A percentile compares a stretch with the other conserved stretches of the same genome.
phyloP scores from a whole-genome alignment of 1,140 invertebrate species.

The Platyscapa corneri region DNA sequence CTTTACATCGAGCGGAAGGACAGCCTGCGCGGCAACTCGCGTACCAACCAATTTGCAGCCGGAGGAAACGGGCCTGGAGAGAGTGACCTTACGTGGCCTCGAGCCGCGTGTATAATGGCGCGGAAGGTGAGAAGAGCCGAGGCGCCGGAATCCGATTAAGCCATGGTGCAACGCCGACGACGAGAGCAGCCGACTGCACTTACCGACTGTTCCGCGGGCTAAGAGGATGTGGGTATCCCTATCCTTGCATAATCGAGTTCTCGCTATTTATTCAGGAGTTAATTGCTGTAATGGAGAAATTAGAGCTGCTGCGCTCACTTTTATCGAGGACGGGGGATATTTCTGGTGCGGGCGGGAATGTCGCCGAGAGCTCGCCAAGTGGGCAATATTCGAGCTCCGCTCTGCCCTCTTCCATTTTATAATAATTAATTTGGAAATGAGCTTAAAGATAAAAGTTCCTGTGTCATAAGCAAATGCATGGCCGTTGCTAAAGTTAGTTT shows the following conservation, averaged over 20 bases:
- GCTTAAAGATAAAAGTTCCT: not conserved
- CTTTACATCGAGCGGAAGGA: not conserved
- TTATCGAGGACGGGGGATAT: not conserved
- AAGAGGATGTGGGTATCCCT: not conserved
- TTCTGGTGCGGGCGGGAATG: not conserved
- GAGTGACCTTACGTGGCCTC: too few relatives aligned
- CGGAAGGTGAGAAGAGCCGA: not conserved
- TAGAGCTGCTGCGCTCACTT: not conserved
- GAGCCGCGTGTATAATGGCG: too few relatives aligned
- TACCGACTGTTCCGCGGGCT: not conserved
- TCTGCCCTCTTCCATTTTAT: not conserved
- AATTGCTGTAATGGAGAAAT: constrained; percentile 10
- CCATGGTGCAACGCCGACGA: not conserved
- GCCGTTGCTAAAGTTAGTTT: too few relatives aligned
- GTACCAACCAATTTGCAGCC: not conserved
- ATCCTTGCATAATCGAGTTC: not conserved
- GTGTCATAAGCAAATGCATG: too few relatives aligned
- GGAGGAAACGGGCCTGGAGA: not conserved
- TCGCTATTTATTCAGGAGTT: not conserved
- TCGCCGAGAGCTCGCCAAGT: too few relatives aligned
- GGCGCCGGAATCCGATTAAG: not conserved
- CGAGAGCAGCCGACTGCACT: not conserved
- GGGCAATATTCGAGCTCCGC: not conserved
- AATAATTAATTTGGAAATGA: not conserved
- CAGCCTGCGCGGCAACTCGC: not conserved